phyloP scores from a whole-genome alignment of 2,113 vertebrate species.

The Pristiophorus japonicus region DNA sequence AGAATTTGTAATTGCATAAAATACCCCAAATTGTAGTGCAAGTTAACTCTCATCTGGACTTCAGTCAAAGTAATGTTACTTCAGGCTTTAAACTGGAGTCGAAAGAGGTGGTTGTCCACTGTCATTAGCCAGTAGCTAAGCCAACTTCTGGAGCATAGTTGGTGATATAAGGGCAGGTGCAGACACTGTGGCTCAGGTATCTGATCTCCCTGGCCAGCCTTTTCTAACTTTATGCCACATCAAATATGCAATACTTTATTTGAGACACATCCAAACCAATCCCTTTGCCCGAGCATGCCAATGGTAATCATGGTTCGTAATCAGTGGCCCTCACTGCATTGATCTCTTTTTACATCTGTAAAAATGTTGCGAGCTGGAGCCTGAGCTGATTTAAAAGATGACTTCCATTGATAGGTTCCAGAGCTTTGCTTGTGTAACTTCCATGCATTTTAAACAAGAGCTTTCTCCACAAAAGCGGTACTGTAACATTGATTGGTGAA shows the following conservation, averaged over 20 bases:
- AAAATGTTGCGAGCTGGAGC: too few relatives aligned
- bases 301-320: not conserved
- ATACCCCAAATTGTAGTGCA: not conserved
- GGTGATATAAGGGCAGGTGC: not conserved
- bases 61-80: not conserved
- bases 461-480: too few relatives aligned
- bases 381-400: too few relatives aligned
- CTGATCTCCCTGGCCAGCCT: not conserved
- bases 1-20: too few relatives aligned
- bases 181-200: not conserved
- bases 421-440: too few relatives aligned
- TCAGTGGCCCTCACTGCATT: not conserved
- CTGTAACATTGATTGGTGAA: too few relatives aligned
- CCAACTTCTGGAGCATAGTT: not conserved
- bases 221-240: not conserved
- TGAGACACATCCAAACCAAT: not conserved
- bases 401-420: too few relatives aligned
- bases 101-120: too few relatives aligned
- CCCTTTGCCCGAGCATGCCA: not conserved
- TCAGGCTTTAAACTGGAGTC: not conserved
- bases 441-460: too few relatives aligned
- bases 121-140: too few relatives aligned
- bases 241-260: not conserved
- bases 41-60: not conserved
- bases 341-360: too few relatives aligned